Evolutionary conservation across 2,113 vertebrate species (phyloP).

Genomic region (Pachycephala philippinensis): DNA sequence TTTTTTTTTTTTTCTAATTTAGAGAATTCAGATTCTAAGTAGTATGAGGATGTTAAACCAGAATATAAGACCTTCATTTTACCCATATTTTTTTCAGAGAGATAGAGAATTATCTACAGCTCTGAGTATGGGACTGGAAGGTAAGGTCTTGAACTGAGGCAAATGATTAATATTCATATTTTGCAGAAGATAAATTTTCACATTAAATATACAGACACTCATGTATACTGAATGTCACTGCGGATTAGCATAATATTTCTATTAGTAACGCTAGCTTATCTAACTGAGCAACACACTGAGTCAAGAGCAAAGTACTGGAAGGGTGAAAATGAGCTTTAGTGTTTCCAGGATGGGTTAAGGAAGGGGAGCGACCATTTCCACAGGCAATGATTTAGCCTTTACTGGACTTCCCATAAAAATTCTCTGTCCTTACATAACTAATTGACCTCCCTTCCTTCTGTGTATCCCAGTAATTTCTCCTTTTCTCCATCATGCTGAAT

Average conservation of each 20-base stretch:
- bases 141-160: background rate
- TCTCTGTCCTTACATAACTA: background rate
- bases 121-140: background rate
- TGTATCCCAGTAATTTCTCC: background rate
- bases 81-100: background rate
- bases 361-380: background rate
- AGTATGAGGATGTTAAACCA: background rate
- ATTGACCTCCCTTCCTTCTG: background rate
- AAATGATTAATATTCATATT: background rate
- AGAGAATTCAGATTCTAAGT: background rate
- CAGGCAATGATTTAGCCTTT: background rate
- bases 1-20: background rate
- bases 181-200: background rate
- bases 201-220: background rate
- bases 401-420: background rate
- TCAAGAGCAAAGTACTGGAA: background rate
- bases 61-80: background rate
- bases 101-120: background rate
- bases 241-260: slow-evolving; percentile 44
- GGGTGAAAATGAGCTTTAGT: background rate
- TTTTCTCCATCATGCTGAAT: background rate
- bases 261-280: slow-evolving; percentile 1
- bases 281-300: background rate
- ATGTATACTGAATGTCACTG: background rate
- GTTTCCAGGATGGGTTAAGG: background rate